Base-by-base conservation (phyloP, 2,888 invertebrate species). In the Anthophora plumipes region DNA sequence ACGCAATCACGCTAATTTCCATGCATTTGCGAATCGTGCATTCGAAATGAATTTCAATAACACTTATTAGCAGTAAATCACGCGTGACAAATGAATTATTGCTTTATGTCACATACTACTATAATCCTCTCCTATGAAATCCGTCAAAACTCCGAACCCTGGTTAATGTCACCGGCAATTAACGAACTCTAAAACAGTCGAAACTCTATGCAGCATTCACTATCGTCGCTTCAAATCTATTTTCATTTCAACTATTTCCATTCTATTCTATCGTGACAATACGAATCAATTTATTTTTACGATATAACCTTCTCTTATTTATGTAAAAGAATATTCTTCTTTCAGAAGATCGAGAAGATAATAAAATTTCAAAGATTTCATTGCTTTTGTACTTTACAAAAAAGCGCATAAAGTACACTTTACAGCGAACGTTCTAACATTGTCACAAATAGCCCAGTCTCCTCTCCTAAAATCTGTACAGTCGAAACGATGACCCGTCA, bases 31-130 rank as follows among this genome's bases (percentile, higher is more conserved):
- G 25, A 46, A 61, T 55, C 46, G 59, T 52, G 20, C 20, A 46
- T 77, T 50, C 57, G 57, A 43, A 54, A 64, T 75, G 60, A 75
- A 77, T 77, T 77, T 66, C 77, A 60, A 66, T 60, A 75, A 66
- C 50, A 75, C 76, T 50, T 64, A 66, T 66, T 52, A 59, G 25
- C 59, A 39, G 60, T 77, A 52, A 77, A 74, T 77, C 66, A 75
- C 66, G 43, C 59, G 17, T 25, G 75, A 39, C 66, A 60, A 75
- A 52, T 60, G 66, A 43, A 54, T 77, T 59, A 75, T 59, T 59
- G 66, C 77, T 59, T 67, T 54, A 41, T 20, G 43, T 25, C 50
- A 17, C 46, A 37, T 39, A 52, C 50, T 22, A 9, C 14, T 63
- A 39, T 46, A 55, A 72, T 60, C 25, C 61, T n/a, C 4, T 63